A percentile compares a stretch with the other conserved stretches of the same genome.
Evolutionary conservation across 1,140 invertebrate genomes (phyloP).

Genomic region (Artemia franciscana): DNA sequence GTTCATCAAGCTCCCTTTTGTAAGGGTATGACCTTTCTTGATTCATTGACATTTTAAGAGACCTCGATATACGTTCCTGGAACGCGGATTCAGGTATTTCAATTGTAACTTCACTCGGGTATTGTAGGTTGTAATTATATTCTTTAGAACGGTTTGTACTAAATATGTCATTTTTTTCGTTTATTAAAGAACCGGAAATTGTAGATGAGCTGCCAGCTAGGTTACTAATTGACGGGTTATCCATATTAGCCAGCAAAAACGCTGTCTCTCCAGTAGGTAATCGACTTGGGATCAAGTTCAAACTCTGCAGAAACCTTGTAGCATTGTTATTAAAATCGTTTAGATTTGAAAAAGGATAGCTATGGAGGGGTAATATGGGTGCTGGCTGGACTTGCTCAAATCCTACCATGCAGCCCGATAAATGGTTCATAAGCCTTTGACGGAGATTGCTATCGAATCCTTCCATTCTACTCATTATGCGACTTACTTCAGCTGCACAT

Average conservation of each 20-base stretch:
- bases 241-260: neutral
- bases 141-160: too few species aligned
- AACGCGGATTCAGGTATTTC: neutral
- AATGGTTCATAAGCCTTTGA: constrained; percentile 13
- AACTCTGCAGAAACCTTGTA: neutral
- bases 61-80: neutral
- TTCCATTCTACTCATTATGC: constrained; percentile 17
- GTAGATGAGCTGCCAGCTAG: neutral
- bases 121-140: neutral
- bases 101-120: neutral
- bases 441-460: constrained; percentile 12
- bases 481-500: constrained; percentile 20
- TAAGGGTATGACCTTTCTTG: too few species aligned
- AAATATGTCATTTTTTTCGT: neutral
- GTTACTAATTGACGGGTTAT: neutral
- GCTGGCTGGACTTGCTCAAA: neutral
- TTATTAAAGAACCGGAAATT: neutral
- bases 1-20: too few species aligned
- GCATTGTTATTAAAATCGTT: neutral
- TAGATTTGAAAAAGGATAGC: neutral
- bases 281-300: neutral
- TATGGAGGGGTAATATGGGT: neutral
- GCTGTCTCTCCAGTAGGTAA: neutral
- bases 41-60: neutral
- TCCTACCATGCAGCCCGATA: constrained; percentile 10